phyloP scores from a whole-genome alignment of 2,113 vertebrate genomes.

The Poecilia latipinna region DNA sequence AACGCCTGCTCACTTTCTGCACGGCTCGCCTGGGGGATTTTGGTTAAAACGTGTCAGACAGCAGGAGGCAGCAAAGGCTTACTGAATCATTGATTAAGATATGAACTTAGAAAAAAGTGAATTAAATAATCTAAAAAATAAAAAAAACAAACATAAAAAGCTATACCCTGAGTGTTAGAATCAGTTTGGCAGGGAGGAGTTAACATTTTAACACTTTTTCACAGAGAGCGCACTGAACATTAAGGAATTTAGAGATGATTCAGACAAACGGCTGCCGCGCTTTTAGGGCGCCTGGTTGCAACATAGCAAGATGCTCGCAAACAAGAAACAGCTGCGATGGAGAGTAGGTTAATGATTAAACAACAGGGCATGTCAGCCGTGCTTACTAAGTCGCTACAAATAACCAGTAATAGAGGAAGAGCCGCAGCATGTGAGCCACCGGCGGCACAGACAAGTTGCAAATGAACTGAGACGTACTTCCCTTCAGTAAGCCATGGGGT shows the following conservation, averaged over 20 bases:
- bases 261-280: not conserved
- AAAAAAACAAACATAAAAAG: not conserved
- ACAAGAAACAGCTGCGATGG: not conserved
- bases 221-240: not conserved
- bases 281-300: no score
- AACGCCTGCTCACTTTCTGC: slow-evolving; percentile 83
- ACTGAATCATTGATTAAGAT: not conserved
- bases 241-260: not conserved
- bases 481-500: not conserved
- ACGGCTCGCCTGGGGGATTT: slow-evolving; percentile 79
- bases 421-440: slow-evolving; percentile 2
- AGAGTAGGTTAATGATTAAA: slow-evolving; percentile 46
- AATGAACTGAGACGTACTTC: slow-evolving; percentile 6
- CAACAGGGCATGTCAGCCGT: slow-evolving; percentile 23
- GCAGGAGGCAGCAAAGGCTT: slow-evolving; percentile 52
- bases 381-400: slow-evolving; percentile 45
- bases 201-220: not conserved
- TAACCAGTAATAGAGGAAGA: slow-evolving; percentile 13
- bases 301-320: slow-evolving; percentile 8
- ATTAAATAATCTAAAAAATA: not conserved
- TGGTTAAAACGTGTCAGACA: slow-evolving; percentile 12
- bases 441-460: not conserved
- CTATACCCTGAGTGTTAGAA: not conserved
- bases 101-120: not conserved
- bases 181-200: not conserved